These are phyloP conservation scores for Oryzias dopingdopingensis DNA, from an alignment of 2,797 vertebrate genomes.

Conservation along the genomic window DNA sequence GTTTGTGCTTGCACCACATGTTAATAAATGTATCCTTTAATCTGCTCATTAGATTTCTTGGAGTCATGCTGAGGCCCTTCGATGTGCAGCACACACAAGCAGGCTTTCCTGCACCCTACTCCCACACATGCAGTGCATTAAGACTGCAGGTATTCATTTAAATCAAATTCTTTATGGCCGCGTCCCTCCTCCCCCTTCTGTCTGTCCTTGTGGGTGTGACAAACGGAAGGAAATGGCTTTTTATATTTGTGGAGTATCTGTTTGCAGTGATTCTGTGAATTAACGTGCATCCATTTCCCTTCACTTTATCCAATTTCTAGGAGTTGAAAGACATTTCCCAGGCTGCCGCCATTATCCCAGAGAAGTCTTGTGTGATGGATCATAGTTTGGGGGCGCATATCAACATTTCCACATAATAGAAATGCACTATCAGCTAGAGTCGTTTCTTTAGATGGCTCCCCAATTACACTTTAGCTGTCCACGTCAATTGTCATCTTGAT, in stretches of 20 bases:
- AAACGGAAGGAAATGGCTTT: slow-evolving; percentile 42
- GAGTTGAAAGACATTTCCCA: slow-evolving; percentile 43
- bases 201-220: slow-evolving; percentile 26
- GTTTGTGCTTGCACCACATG: slow-evolving; percentile 3
- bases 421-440: slow-evolving; percentile 63
- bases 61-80: slow-evolving; percentile 2
- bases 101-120: slow-evolving; percentile 2
- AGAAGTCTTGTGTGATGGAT: slow-evolving; percentile 32
- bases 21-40: not conserved
- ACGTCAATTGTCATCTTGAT: slow-evolving; percentile 48
- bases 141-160: slow-evolving; percentile 21
- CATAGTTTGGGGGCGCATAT: slow-evolving; percentile 33
- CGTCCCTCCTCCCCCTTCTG: slow-evolving; percentile 18
- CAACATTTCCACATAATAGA: slow-evolving; percentile 47
- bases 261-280: slow-evolving; percentile 25
- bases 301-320: slow-evolving; percentile 57
- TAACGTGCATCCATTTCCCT: slow-evolving; percentile 43
- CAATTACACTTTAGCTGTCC: slow-evolving; percentile 53
- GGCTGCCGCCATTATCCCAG: not conserved
- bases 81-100: not conserved
- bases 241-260: slow-evolving; percentile 38
- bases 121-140: slow-evolving; percentile 1
- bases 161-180: slow-evolving; percentile 33
- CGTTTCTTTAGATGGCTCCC: slow-evolving; percentile 53
- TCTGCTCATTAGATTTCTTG: slow-evolving; percentile 21